Conservation (phyloP, 1,140 invertebrate species). For the Drosophila nigrodunni region DNA sequence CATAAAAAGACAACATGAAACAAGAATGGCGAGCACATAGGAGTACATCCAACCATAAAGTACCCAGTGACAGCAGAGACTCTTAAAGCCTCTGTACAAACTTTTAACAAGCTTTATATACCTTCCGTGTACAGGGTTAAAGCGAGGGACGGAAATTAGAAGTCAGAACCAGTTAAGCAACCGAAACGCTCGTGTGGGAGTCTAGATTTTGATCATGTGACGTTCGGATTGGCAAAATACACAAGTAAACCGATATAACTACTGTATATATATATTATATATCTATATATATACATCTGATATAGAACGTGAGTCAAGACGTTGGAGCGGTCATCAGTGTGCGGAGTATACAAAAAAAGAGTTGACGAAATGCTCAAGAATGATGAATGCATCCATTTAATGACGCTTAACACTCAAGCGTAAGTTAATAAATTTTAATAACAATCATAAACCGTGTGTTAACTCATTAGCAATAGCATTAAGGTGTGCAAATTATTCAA, state of each 20-base stretch:
- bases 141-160: conserved; percentile 21
- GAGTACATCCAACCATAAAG: not conserved
- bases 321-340: conserved; percentile 8
- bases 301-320: conserved; percentile 32
- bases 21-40: not conserved
- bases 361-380: conserved; percentile 26
- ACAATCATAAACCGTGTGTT: conserved; percentile 10
- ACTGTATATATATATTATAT: not conserved
- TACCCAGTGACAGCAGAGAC: not conserved
- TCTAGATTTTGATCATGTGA: conserved; percentile 36
- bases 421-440: conserved; percentile 24
- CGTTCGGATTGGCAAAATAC: conserved; percentile 22
- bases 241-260: not conserved
- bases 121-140: too few relatives aligned
- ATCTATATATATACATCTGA: not conserved
- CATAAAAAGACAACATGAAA: not conserved
- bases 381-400: conserved; percentile 24
- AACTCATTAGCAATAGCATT: conserved; percentile 4
- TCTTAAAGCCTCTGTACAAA: too few relatives aligned
- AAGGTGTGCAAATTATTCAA: conserved; percentile 1
- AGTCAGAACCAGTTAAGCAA: conserved; percentile 31
- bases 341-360: conserved; percentile 2
- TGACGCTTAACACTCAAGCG: conserved; percentile 6
- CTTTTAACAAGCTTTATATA: too few relatives aligned
- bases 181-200: conserved; percentile 9